These are phyloP conservation scores for Drosophila demipolita DNA, from an alignment of 2,888 invertebrate genomes.

Conservation along the genomic window DNA sequence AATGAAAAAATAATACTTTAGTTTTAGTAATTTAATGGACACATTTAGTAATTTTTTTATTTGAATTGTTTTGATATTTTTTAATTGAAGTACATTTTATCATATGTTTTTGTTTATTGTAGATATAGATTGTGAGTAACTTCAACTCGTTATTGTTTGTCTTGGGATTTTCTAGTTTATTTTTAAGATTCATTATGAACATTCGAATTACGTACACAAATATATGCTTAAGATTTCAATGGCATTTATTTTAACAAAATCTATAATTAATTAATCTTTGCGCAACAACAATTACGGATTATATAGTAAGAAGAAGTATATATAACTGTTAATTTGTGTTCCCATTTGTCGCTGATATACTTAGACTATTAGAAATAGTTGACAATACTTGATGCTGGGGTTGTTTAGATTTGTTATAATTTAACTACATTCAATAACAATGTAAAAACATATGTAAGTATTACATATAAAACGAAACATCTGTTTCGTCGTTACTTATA, in stretches of 20 bases:
- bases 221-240: constrained; percentile 53
- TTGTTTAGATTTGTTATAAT: constrained; percentile 41
- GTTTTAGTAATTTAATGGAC: constrained; percentile 63
- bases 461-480: constrained; percentile 23
- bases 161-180: constrained; percentile 26
- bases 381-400: constrained; percentile 23
- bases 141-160: constrained; percentile 27
- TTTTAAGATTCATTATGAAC: constrained; percentile 48
- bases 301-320: constrained; percentile 25
- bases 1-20: not conserved
- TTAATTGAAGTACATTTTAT: constrained; percentile 50
- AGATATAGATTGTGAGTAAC: constrained; percentile 31
- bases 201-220: constrained; percentile 77
- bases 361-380: constrained; percentile 33
- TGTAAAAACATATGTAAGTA: constrained; percentile 59
- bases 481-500: constrained; percentile 18
- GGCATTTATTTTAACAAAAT: constrained; percentile 44
- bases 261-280: constrained; percentile 24
- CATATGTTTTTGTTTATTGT: constrained; percentile 27
- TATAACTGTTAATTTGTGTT: constrained; percentile 53
- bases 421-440: constrained; percentile 74
- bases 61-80: constrained; percentile 46
- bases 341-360: constrained; percentile 62
- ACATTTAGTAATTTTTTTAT: constrained; percentile 68
- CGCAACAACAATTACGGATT: constrained; percentile 36